phyloP scores from a whole-genome alignment of 92 coral and sea anemone species.

The Micromussa lordhowensis region DNA sequence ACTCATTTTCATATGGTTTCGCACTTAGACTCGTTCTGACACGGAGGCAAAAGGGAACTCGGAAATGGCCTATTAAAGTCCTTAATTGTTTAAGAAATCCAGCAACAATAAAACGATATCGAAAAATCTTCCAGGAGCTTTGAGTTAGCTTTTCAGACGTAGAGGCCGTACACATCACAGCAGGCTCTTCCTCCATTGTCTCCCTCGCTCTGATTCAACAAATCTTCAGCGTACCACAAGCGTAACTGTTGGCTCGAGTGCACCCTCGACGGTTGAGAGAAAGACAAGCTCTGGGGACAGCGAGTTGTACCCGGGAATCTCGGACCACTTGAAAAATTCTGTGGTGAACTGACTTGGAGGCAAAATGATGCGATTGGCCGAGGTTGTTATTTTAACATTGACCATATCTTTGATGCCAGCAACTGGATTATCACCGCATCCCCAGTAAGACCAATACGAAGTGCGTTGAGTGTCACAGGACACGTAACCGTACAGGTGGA shows the following conservation, averaged over 20 bases:
- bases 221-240: not conserved
- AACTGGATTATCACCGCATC: not conserved
- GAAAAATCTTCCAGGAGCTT: not conserved
- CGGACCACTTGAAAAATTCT: not conserved
- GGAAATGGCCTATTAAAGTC: no score
- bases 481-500: not conserved
- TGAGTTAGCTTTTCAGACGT: not conserved
- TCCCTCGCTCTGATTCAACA: not conserved
- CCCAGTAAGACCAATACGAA: slow-evolving; percentile 1
- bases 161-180: not conserved
- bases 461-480: not conserved
- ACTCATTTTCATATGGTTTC: no score
- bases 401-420: not conserved
- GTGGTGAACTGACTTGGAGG: not conserved
- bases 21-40: no score
- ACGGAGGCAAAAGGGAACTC: no score
- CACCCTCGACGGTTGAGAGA: not conserved
- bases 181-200: not conserved
- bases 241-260: not conserved
- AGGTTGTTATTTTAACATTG: not conserved
- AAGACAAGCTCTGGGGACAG: not conserved
- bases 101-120: not conserved
- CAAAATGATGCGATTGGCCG: not conserved
- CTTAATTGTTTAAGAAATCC: not conserved
- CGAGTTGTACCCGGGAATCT: slow-evolving; percentile 1